phyloP scores from a whole-genome alignment of 2,888 invertebrate species.

The Aleiodes alternator region DNA sequence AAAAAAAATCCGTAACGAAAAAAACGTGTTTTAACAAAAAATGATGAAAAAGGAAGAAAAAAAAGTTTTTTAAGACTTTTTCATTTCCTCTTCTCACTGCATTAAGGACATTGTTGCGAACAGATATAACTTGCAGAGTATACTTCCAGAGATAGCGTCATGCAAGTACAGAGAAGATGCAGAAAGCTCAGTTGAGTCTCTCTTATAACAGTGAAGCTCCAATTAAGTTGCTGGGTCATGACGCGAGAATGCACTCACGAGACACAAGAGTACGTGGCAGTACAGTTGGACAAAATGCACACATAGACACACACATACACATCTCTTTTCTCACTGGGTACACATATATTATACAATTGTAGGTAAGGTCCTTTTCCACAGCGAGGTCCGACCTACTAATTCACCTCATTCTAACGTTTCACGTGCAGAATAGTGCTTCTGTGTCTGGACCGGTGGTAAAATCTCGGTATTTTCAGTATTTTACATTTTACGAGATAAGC shows the following conservation, averaged over 20 bases:
- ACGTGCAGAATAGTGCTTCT: slow-evolving; percentile 4
- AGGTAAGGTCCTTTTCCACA: slow-evolving; percentile 29
- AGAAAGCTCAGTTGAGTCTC: slow-evolving; percentile 58
- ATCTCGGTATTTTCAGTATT: background rate
- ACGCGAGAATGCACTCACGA: slow-evolving; percentile 56
- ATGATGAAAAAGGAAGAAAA: too few relatives aligned
- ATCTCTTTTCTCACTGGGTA: background rate
- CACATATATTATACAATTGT: background rate
- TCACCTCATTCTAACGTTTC: slow-evolving; percentile 44
- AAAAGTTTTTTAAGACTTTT: too few relatives aligned
- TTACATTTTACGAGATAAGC: too few relatives aligned
- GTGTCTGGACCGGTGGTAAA: slow-evolving; percentile 13
- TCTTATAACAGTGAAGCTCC: slow-evolving; percentile 46
- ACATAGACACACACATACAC: slow-evolving; percentile 26
- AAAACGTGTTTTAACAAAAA: too few relatives aligned
- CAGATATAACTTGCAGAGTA: slow-evolving; percentile 12
- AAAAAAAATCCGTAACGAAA: too few relatives aligned
- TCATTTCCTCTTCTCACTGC: too few relatives aligned
- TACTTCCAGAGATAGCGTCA: slow-evolving; percentile 9
- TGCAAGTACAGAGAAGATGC: slow-evolving; percentile 67
- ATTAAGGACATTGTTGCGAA: too few relatives aligned
- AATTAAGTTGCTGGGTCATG: slow-evolving; percentile 55
- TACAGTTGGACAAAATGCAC: slow-evolving; percentile 38
- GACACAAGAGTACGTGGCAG: slow-evolving; percentile 39
- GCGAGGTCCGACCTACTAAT: slow-evolving; percentile 48